These are phyloP conservation scores for Drosophila elegans DNA, from an alignment of 1,140 invertebrate species.

Conservation along the genomic window DNA sequence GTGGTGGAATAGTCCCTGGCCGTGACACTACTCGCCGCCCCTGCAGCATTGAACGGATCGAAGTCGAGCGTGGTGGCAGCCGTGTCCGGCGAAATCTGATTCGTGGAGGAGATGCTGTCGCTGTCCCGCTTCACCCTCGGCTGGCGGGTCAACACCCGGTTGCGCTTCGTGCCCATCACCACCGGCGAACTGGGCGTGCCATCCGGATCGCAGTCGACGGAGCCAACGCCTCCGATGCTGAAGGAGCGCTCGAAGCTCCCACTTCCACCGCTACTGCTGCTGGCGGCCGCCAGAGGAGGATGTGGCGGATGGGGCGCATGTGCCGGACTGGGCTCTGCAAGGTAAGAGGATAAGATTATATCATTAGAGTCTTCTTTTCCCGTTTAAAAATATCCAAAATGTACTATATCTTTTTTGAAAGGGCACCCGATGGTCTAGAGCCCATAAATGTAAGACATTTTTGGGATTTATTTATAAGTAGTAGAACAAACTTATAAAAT, in stretches of 20 bases:
- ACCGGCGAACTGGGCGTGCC: constrained; percentile 44
- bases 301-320: constrained; percentile 55
- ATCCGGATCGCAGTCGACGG: constrained; percentile 43
- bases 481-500: too few relatives aligned
- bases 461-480: too few relatives aligned
- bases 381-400: too few relatives aligned
- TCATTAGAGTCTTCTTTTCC: too few relatives aligned
- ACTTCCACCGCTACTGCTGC: constrained; percentile 54
- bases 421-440: too few relatives aligned
- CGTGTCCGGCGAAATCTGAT: constrained; percentile 86
- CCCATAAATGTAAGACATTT: too few relatives aligned
- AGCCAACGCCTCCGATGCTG: constrained; percentile 39
- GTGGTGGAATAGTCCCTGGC: constrained; percentile 69
- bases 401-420: too few relatives aligned
- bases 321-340: constrained; percentile 72
- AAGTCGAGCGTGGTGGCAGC: constrained; percentile 80
- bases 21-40: constrained; percentile 48
- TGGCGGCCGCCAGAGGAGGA: constrained; percentile 55
- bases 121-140: constrained; percentile 88
- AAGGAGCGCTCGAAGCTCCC: constrained; percentile 69
- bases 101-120: constrained; percentile 84
- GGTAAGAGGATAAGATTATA: neutral
- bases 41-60: constrained; percentile 84
- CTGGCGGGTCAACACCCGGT: constrained; percentile 88
- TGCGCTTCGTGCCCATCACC: constrained; percentile 86